phyloP scores from a whole-genome alignment of 1,140 invertebrate genomes.

The Mya arenaria region DNA sequence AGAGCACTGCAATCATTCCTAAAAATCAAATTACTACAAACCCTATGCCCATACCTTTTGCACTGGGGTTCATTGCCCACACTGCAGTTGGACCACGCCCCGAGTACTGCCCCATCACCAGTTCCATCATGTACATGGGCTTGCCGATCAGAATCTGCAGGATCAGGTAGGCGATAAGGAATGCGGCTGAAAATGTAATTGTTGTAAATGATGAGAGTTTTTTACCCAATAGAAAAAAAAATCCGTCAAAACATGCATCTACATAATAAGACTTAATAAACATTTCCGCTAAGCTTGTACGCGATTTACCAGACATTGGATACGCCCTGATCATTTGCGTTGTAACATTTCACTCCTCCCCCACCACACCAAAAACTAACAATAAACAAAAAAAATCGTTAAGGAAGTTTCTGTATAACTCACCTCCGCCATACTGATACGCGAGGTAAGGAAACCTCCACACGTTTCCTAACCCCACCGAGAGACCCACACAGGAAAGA shows the following conservation, averaged over 20 bases:
- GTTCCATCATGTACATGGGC: conserved; percentile 83
- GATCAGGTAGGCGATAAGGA: conserved; percentile 83
- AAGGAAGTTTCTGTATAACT: too few relatives aligned
- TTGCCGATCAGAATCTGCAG: conserved; percentile 84
- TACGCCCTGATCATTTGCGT: too few relatives aligned
- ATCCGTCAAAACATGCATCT: too few relatives aligned
- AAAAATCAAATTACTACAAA: background rate
- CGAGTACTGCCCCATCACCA: conserved; percentile 81
- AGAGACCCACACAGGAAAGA: conserved; percentile 78
- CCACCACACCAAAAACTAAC: too few relatives aligned
- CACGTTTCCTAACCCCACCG: conserved; percentile 80
- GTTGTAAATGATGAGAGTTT: too few relatives aligned
- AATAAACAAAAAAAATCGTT: too few relatives aligned
- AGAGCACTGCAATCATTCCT: too few relatives aligned
- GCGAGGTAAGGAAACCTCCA: conserved; percentile 82
- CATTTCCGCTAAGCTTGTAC: too few relatives aligned
- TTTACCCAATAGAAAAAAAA: too few relatives aligned
- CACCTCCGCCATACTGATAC: conserved; percentile 81
- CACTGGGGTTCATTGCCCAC: conserved; percentile 79
- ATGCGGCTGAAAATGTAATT: conserved; percentile 80
- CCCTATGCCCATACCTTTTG: conserved; percentile 66
- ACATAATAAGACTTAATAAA: too few relatives aligned
- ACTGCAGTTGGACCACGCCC: conserved; percentile 79
- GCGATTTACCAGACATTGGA: too few relatives aligned
- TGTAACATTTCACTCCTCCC: too few relatives aligned